Evolutionary conservation across 53 echinoderm and acorn worm genomes (phyloP).

Genomic region (Zoroaster sp.): DNA sequence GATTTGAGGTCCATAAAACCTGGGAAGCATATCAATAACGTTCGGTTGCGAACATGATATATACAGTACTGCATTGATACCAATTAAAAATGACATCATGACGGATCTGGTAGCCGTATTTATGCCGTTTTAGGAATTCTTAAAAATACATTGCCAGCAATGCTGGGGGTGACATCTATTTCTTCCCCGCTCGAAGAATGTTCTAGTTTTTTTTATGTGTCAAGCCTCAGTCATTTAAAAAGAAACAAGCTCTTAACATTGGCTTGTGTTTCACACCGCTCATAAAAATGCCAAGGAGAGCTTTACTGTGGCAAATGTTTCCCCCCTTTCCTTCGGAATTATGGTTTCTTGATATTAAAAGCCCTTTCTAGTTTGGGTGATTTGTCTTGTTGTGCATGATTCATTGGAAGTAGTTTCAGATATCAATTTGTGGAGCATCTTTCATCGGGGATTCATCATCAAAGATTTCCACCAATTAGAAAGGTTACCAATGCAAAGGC

Average conservation of each 20-base stretch:
- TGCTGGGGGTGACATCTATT: not conserved
- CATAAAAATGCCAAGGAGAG: not conserved
- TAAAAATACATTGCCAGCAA: too few species aligned
- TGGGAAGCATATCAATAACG: too few species aligned
- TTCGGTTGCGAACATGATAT: too few species aligned
- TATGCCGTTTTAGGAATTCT: too few species aligned
- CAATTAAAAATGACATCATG: too few species aligned
- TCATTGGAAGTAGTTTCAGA: constrained; percentile 26
- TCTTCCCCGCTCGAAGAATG: not conserved
- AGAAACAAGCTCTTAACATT: not conserved
- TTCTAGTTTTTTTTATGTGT: not conserved
- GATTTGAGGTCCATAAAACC: too few species aligned
- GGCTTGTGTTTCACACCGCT: not conserved
- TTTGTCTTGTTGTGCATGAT: constrained; percentile 19
- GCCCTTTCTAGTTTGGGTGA: not conserved
- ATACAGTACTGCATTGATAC: too few species aligned
- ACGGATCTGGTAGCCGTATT: too few species aligned
- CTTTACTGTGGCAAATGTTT: not conserved
- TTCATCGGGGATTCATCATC: constrained; percentile 32
- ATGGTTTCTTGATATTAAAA: not conserved
- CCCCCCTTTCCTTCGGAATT: not conserved
- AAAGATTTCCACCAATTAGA: constrained; percentile 43
- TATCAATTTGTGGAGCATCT: constrained; percentile 51
- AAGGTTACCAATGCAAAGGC: constrained; percentile 40
- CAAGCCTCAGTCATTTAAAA: not conserved